These are phyloP conservation scores for Halocaridina rubra DNA, from an alignment of 2,888 invertebrate species.

Conservation along the genomic window DNA sequence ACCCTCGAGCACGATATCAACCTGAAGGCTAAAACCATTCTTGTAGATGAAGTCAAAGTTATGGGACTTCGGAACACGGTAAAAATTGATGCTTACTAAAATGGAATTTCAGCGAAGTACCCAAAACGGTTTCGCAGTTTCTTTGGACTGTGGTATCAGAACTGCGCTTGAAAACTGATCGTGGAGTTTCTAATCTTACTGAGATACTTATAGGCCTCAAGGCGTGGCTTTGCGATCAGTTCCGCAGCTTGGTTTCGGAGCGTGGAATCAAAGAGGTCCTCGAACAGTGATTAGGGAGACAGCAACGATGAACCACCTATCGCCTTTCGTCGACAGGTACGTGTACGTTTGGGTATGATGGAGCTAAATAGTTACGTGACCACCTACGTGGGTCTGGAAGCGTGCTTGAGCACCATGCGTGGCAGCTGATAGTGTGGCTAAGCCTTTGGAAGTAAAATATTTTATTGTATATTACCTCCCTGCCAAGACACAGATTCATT, in stretches of 20 bases:
- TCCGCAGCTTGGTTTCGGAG: too few relatives aligned
- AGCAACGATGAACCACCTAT: too few relatives aligned
- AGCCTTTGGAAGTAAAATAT: too few relatives aligned
- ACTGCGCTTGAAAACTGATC: not conserved
- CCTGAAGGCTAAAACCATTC: slow-evolving; percentile 48
- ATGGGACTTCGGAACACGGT: slow-evolving; percentile 22
- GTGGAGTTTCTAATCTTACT: not conserved
- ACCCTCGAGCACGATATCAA: slow-evolving; percentile 51
- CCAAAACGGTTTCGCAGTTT: not conserved
- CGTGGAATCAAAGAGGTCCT: not conserved
- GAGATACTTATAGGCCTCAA: not conserved
- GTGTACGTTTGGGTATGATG: too few relatives aligned
- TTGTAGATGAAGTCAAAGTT: slow-evolving; percentile 49
- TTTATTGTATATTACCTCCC: too few relatives aligned
- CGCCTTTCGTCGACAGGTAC: too few relatives aligned
- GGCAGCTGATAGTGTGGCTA: too few relatives aligned
- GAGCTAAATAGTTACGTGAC: too few relatives aligned
- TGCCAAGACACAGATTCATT: too few relatives aligned
- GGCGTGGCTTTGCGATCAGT: not conserved
- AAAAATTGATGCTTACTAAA: slow-evolving; percentile 40
- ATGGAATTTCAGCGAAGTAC: not conserved
- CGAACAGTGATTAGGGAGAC: too few relatives aligned
- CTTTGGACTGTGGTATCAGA: not conserved
- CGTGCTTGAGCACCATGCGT: too few relatives aligned
- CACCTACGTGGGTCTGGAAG: too few relatives aligned